Percentiles rank a stretch among this genome's conserved stretches.
Conservation (phyloP, 2,113 vertebrate species). For the Hylia prasina region DNA sequence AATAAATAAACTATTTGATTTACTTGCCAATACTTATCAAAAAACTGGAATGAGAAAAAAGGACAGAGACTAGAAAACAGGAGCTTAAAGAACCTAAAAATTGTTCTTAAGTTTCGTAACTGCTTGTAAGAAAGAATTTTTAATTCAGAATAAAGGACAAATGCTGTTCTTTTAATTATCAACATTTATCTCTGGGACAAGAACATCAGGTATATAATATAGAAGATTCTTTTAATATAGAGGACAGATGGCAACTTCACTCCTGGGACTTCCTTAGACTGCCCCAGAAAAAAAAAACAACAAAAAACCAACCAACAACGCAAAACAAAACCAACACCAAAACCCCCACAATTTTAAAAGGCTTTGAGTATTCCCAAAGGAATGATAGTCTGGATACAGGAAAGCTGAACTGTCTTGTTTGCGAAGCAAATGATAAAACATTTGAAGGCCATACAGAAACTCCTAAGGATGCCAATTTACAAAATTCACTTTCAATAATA, state of each 20-base stretch:
- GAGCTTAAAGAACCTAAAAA: background rate
- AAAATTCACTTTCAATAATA: background rate
- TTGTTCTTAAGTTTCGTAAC: background rate
- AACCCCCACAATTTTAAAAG: constrained; percentile 66
- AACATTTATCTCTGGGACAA: constrained; percentile 79
- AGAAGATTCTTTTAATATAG: constrained; percentile 74
- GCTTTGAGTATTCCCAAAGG: constrained; percentile 68
- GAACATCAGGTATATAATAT: constrained; percentile 74
- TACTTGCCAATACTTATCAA: background rate
- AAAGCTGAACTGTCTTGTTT: constrained; percentile 27
- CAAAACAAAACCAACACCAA: constrained; percentile 14
- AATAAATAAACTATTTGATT: background rate
- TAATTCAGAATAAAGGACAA: constrained; percentile 69
- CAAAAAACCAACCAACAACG: background rate
- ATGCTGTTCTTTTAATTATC: constrained; percentile 76
- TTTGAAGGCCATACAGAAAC: constrained; percentile 1
- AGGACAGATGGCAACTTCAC: constrained; percentile 79
- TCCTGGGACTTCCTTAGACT: constrained; percentile 68
- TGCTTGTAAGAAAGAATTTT: background rate
- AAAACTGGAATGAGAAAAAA: background rate
- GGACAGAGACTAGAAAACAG: background rate
- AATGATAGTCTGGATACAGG: constrained; percentile 21
- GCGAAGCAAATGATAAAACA: constrained; percentile 38
- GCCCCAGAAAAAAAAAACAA: constrained; percentile 57
- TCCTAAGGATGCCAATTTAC: background rate